phyloP scores from a whole-genome alignment of 2,797 vertebrate species.

The Bovichtus diacanthus region DNA sequence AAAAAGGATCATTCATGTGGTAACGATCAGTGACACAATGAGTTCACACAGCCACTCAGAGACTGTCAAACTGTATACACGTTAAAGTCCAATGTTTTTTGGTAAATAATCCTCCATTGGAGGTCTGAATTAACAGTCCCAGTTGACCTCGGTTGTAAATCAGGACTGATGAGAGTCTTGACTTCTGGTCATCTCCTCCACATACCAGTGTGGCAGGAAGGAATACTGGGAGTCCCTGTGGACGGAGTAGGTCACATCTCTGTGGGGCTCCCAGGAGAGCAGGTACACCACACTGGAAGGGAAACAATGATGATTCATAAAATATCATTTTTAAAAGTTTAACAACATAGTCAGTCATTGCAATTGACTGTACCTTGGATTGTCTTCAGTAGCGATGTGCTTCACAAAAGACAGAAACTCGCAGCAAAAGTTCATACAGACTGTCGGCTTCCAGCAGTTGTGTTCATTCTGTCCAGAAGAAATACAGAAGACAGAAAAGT shows the following conservation, averaged over 20 bases:
- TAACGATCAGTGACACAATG: not conserved
- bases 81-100: not conserved
- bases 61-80: not conserved
- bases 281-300: constrained; percentile 88
- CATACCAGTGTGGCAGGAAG: constrained; percentile 91
- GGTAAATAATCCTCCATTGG: constrained; percentile 15
- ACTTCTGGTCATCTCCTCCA: constrained; percentile 74
- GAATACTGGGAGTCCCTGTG: constrained; percentile 85
- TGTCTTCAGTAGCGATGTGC: constrained; percentile 84
- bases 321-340: not conserved
- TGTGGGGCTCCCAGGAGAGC: constrained; percentile 89
- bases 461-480: constrained; percentile 83
- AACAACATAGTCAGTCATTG: not conserved
- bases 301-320: not conserved
- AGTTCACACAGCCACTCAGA: not conserved
- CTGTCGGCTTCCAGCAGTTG: constrained; percentile 93
- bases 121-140: constrained; percentile 8
- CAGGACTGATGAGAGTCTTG: constrained; percentile 28
- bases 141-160: not conserved
- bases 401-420: constrained; percentile 90
- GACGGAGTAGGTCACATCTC: constrained; percentile 87
- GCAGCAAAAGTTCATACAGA: constrained; percentile 94
- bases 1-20: not conserved
- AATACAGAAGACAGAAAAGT: constrained; percentile 8
- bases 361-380: constrained; percentile 86